Base-by-base conservation (phyloP, 1,140 invertebrate species). In the Apocrypta bakeri region DNA sequence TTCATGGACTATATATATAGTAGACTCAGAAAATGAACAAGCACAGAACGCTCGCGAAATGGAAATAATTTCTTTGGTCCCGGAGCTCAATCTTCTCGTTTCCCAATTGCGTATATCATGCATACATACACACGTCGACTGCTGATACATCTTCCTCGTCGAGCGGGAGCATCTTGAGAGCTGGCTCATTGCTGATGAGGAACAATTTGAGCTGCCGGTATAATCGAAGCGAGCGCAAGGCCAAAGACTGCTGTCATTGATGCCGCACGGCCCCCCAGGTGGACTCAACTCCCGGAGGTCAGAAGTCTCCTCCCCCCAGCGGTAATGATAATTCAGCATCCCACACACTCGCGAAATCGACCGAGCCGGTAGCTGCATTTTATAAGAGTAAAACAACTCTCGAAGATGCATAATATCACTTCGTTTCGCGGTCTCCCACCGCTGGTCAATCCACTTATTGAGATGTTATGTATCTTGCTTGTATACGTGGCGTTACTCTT, bases 201-300 rank as follows among this genome's bases (percentile, higher is more conserved):
- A 72, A 72, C 72, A 63, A 80, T 80, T 48, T 42, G 25, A 37
- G 37, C 68, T 56, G 68, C 40, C 40, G 78, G 68, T 80, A 56
- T 56, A 80, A 80, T 80, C 78, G 78, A 80, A 80, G 69, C 25
- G 64, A 25, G 24, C 17, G 37, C 17, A 37, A 24, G 29, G 21
- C 2, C 25, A 25, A 27, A 63, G 48, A 27, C 75, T n/a, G 56
- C 64, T 79, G 78, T 79, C 78, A 79, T 69, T 79, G 78, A 56
- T 48, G 76, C 64, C 48, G 63, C 33, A 6, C 11, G 27, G 64
- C 78, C 78, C 78, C 78, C 78, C 78, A 79, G 78, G 78, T 72
- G 29, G 66, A 31, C 9, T n/a, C 33, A 9, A 71, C 68, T 71
- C 40, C 78, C 40, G 24, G 31, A 24, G 78, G 68, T 80, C 68